Conservation (phyloP, 2,888 invertebrate species). For the Allygus modestus region DNA sequence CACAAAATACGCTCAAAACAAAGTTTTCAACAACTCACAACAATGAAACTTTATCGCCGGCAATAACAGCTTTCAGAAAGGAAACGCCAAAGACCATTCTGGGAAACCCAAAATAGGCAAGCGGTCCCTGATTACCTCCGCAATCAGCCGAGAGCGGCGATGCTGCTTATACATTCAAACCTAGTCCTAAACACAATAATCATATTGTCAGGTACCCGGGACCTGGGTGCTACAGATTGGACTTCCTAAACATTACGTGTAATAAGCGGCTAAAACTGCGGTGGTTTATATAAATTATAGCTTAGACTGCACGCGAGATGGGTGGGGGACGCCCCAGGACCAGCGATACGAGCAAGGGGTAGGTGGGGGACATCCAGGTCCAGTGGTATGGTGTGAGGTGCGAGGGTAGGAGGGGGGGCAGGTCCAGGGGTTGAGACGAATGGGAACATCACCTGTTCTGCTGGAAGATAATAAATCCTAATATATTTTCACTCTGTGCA, state of each 20-base stretch:
- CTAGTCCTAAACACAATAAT: constrained; percentile 44
- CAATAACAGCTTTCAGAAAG: constrained; percentile 18
- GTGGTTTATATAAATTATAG: constrained; percentile 59
- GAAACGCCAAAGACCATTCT: neutral
- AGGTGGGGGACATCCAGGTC: neutral
- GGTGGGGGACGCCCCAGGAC: neutral
- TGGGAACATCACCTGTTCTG: no score
- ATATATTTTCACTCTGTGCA: no score
- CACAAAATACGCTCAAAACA: no score
- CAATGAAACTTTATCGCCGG: neutral
- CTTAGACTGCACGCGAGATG: constrained; percentile 40
- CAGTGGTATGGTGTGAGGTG: no score
- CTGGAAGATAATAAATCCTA: no score
- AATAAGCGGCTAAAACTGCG: constrained; percentile 54
- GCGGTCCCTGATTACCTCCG: neutral
- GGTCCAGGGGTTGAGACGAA: no score
- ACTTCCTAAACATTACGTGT: constrained; percentile 57
- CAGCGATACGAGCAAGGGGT: neutral
- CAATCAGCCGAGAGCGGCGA: neutral
- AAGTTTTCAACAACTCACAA: neutral
- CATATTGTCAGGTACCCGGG: constrained; percentile 12
- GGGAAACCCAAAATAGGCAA: constrained; percentile 25
- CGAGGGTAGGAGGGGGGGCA: no score
- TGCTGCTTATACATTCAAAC: constrained; percentile 52
- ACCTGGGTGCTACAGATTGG: constrained; percentile 50